These are phyloP conservation scores for Pseudopipra pipra DNA, from an alignment of 2,113 vertebrate species.

Conservation along the genomic window DNA sequence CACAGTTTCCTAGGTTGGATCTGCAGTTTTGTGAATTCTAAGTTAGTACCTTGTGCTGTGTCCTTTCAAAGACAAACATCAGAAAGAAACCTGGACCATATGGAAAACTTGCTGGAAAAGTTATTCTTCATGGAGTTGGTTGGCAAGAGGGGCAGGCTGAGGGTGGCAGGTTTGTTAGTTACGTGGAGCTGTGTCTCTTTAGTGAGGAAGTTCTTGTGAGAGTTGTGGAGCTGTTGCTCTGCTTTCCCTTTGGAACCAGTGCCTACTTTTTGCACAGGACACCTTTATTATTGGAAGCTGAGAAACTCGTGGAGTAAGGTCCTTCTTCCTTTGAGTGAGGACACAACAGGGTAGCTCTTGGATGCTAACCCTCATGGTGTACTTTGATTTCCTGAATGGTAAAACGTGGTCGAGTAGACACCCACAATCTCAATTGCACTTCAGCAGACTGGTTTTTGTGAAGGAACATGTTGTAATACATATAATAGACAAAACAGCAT, in stretches of 20 bases:
- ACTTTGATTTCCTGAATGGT: not conserved
- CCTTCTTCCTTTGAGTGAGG: not conserved
- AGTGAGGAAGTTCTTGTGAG: not conserved
- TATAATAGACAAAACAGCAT: not conserved
- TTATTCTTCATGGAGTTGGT: not conserved
- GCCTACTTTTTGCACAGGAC: not conserved
- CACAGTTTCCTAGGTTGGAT: not conserved
- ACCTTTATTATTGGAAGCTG: not conserved
- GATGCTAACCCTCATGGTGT: not conserved
- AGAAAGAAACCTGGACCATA: not conserved
- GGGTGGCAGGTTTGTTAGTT: not conserved
- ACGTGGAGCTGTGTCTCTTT: not conserved
- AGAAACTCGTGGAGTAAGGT: not conserved
- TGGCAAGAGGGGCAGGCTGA: not conserved
- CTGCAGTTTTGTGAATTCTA: not conserved
- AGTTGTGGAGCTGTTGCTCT: not conserved
- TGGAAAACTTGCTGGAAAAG: not conserved
- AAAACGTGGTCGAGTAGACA: not conserved
- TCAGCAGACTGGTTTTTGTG: not conserved
- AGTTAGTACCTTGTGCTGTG: not conserved
- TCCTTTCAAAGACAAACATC: not conserved
- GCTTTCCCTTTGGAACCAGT: not conserved
- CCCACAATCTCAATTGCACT: not conserved
- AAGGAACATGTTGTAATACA: not conserved
- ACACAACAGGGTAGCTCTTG: not conserved